Conservation (phyloP, 2,113 vertebrate genomes). For the Ailuropoda melanoleuca region DNA sequence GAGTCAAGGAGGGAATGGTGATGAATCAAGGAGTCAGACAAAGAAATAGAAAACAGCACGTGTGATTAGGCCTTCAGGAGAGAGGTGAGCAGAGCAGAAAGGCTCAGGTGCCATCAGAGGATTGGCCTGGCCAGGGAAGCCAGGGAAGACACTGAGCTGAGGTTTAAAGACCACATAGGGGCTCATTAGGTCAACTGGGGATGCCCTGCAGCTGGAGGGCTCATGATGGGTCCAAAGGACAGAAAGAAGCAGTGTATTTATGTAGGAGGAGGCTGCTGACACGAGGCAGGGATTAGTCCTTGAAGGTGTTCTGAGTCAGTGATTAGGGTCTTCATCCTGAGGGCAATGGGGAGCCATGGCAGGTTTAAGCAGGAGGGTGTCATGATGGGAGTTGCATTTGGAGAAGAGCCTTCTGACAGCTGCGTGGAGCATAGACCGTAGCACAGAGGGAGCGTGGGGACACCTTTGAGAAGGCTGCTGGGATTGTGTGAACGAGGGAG, state of each 20-base stretch:
- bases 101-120: fast-evolving
- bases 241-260: too few relatives aligned
- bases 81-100: neutral
- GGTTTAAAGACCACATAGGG: neutral
- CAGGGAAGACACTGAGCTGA: too few relatives aligned
- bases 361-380: neutral
- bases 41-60: neutral
- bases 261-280: neutral
- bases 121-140: neutral
- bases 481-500: neutral
- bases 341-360: neutral
- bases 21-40: neutral
- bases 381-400: neutral
- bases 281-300: too few relatives aligned
- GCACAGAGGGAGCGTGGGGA: neutral
- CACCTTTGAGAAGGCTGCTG: neutral
- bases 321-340: neutral
- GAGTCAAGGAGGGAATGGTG: neutral
- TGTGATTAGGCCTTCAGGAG: neutral
- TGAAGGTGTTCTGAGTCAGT: neutral
- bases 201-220: neutral
- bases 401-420: neutral
- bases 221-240: neutral
- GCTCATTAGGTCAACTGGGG: neutral
- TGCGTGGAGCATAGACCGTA: neutral